Conservation (phyloP, 2,113 vertebrate species). For the Chamaea fasciata region DNA sequence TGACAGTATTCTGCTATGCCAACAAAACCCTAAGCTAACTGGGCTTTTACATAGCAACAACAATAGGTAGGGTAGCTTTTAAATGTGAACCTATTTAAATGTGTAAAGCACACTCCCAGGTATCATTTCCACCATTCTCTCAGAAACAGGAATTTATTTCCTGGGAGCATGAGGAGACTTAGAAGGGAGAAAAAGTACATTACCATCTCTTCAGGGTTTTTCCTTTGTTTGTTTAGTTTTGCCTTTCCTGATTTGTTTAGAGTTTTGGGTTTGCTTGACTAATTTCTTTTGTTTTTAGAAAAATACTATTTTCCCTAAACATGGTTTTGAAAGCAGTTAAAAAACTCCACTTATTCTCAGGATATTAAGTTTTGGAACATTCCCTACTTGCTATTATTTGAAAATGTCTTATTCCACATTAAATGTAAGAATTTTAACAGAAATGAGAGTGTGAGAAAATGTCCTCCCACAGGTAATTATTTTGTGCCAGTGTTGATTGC, state of each 20-base stretch:
- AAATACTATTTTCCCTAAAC: neutral
- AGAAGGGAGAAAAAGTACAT: neutral
- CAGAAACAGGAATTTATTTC: neutral
- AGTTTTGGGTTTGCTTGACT: neutral
- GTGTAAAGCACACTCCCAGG: neutral
- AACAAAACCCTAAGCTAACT: neutral
- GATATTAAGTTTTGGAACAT: neutral
- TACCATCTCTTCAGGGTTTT: neutral
- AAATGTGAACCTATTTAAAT: neutral
- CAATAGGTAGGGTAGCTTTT: neutral
- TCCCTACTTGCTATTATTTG: neutral
- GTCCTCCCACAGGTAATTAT: neutral
- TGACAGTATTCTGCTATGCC: neutral
- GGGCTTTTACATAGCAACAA: neutral
- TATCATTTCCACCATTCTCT: neutral
- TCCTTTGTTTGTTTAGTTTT: neutral
- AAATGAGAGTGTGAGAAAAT: neutral
- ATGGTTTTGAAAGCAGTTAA: neutral
- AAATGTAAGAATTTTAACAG: neutral
- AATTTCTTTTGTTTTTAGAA: neutral
- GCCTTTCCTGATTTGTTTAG: neutral
- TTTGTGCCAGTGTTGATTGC: neutral
- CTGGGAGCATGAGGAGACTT: neutral
- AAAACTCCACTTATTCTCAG: neutral
- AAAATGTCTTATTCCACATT: neutral